Percentiles rank a stretch among this genome's conserved stretches.
Conservation (phyloP, 35 echinoderm and acorn worm species). For the Heliocidaris tuberculata region DNA sequence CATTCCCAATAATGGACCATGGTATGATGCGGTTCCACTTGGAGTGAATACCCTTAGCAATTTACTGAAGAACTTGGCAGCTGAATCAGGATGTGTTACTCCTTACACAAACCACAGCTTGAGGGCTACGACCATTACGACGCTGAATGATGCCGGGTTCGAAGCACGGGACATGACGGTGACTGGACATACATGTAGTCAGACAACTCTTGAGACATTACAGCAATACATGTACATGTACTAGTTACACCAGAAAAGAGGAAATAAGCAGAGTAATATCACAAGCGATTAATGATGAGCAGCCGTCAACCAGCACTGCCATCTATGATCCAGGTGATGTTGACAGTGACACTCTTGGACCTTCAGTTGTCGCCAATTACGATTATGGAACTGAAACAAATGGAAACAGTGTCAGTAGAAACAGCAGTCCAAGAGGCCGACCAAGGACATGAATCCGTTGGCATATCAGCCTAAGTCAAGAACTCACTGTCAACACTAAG, state of each 20-base stretch:
- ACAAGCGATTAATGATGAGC: background rate
- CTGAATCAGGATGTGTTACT: conserved; percentile 8
- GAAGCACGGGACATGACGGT: conserved; percentile 48
- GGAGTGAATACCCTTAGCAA: conserved; percentile 51
- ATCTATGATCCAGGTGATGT: too few relatives aligned
- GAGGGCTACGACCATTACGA: conserved; percentile 34
- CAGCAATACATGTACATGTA: conserved; percentile 19
- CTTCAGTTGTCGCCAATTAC: background rate
- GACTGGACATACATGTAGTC: conserved; percentile 29
- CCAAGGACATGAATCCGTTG: background rate
- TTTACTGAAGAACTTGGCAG: conserved; percentile 20
- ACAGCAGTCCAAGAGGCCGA: background rate
- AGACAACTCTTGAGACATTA: conserved; percentile 48
- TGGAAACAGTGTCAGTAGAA: background rate
- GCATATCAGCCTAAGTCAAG: too few relatives aligned
- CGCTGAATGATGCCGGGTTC: conserved; percentile 34
- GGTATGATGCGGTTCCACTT: conserved; percentile 42
- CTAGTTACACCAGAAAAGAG: background rate
- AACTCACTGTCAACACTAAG: too few relatives aligned
- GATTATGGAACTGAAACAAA: background rate
- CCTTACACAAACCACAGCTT: conserved; percentile 51
- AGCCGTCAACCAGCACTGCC: background rate
- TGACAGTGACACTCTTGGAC: background rate
- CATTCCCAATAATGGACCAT: conserved; percentile 33
- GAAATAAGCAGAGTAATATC: background rate